phyloP scores from a whole-genome alignment of 2,797 vertebrate genomes.

The Halcyon chelicuti region DNA sequence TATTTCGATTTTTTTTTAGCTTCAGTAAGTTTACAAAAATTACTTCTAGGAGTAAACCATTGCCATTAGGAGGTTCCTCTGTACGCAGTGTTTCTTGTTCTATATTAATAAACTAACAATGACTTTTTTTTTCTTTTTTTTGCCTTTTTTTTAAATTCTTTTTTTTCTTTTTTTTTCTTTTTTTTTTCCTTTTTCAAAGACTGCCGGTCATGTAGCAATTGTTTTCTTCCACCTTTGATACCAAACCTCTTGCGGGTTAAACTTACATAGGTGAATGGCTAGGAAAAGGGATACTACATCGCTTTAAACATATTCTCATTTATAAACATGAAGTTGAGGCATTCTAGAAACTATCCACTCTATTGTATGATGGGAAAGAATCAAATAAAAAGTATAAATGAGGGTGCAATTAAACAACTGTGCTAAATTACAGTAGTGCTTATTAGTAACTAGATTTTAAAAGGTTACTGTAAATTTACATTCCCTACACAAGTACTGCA shows the following conservation, averaged over 20 bases:
- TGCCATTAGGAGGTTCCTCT: slow-evolving; percentile 63
- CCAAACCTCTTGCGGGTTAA: slow-evolving; percentile 53
- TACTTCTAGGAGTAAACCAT: slow-evolving; percentile 75
- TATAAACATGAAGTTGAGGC: slow-evolving; percentile 84
- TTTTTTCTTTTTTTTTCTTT: slow-evolving; percentile 8
- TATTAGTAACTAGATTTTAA: slow-evolving; percentile 99
- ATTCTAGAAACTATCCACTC: slow-evolving; percentile 85
- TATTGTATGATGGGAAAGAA: slow-evolving; percentile 84
- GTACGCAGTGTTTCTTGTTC: slow-evolving; percentile 62
- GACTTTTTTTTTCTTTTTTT: not conserved
- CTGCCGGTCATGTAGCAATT: slow-evolving; percentile 47
- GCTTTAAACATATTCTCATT: slow-evolving; percentile 84
- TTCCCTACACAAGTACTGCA: slow-evolving; percentile 99
- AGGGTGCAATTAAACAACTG: slow-evolving; percentile 91
- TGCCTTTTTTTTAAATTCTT: not conserved
- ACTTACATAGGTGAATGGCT: slow-evolving; percentile 67
- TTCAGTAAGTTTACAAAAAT: slow-evolving; percentile 72
- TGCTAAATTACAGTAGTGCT: slow-evolving; percentile 99
- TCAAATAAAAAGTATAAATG: slow-evolving; percentile 88
- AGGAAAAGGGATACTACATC: slow-evolving; percentile 82
- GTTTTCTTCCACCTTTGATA: slow-evolving; percentile 54
- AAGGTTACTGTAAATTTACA: slow-evolving; percentile 99
- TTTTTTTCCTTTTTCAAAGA: slow-evolving; percentile 51
- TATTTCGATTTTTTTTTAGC: slow-evolving; percentile 65
- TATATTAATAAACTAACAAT: slow-evolving; percentile 70